These are phyloP conservation scores for Drosophila nasuta DNA, from an alignment of 1,140 invertebrate genomes.

Conservation along the genomic window DNA sequence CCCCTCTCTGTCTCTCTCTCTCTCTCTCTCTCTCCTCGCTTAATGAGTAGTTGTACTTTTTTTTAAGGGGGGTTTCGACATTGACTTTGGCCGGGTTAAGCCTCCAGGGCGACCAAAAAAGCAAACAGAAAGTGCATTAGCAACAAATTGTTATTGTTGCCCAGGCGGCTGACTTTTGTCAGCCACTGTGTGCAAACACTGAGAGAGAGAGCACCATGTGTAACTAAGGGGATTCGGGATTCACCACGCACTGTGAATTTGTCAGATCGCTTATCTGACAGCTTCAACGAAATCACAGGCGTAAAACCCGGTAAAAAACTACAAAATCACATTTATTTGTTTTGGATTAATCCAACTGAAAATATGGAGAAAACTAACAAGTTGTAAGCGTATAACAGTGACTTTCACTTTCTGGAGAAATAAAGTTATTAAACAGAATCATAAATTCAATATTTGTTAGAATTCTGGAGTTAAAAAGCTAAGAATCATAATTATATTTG, in stretches of 20 bases:
- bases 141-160: conserved; percentile 80
- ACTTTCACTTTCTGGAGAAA: too few species aligned
- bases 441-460: too few species aligned
- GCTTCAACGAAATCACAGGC: conserved; percentile 10
- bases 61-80: too few species aligned
- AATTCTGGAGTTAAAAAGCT: too few species aligned
- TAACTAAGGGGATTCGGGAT: neutral
- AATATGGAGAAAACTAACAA: neutral
- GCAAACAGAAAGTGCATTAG: conserved; percentile 71
- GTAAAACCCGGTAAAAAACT: neutral
- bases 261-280: conserved; percentile 36
- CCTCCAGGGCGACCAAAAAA: neutral
- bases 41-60: conserved; percentile 67
- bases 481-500: too few species aligned
- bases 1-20: conserved; percentile 36
- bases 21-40: conserved; percentile 16
- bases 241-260: conserved; percentile 14
- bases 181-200: conserved; percentile 17
- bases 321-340: conserved; percentile 42
- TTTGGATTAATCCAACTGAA: neutral
- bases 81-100: conserved; percentile 35
- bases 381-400: too few species aligned
- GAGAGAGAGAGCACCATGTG: neutral
- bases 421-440: too few species aligned
- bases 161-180: conserved; percentile 39